Conservation (phyloP, 2,888 invertebrate genomes). For the Sphinx pinastri region DNA sequence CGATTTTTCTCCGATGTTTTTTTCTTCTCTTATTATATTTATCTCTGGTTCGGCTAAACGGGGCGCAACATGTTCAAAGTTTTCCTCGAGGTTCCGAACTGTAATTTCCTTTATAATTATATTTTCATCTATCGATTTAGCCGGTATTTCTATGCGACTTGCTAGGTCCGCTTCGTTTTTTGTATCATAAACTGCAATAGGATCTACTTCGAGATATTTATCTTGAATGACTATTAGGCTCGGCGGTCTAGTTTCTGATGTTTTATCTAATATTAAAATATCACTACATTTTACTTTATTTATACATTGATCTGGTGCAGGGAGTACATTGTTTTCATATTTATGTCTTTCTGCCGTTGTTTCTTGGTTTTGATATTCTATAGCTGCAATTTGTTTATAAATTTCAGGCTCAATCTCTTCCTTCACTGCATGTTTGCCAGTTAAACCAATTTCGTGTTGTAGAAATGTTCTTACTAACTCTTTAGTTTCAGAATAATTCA, state of each 20-base stretch:
- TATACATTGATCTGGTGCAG: not conserved
- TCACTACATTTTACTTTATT: not conserved
- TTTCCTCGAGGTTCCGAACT: not conserved
- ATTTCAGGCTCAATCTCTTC: not conserved
- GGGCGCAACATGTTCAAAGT: not conserved
- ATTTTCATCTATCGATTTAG: not conserved
- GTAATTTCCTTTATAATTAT: not conserved
- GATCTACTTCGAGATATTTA: not conserved
- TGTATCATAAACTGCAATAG: not conserved
- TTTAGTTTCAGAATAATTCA: not conserved
- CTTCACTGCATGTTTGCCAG: not conserved
- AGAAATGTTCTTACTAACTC: conserved; percentile 1
- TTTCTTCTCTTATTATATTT: not conserved
- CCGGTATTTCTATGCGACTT: not conserved
- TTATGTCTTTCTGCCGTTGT: not conserved
- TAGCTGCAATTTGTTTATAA: not conserved
- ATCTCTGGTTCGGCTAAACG: not conserved
- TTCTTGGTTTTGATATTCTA: not conserved
- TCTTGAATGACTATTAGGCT: not conserved
- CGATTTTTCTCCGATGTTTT: not conserved
- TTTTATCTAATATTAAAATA: not conserved
- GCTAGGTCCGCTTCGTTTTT: not conserved
- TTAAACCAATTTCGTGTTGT: not conserved
- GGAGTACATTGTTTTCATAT: not conserved
- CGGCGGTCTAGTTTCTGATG: not conserved